Conservation (phyloP, 2,888 invertebrate species). For the Cerceris rybyensis region DNA sequence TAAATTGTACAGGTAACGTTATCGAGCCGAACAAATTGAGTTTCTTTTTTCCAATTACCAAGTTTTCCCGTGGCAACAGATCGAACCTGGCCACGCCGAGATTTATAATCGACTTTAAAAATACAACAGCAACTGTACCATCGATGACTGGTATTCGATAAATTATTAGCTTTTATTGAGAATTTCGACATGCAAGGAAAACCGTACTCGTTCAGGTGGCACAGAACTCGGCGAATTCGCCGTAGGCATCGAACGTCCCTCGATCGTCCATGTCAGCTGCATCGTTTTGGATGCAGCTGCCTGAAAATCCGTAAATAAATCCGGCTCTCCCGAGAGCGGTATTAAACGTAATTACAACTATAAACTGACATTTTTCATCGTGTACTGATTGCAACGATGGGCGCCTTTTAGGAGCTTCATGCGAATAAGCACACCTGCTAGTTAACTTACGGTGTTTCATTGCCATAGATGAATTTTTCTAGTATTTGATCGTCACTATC, state of each 20-base stretch:
- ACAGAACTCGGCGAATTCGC: conserved; percentile 10
- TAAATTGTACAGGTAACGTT: too few species aligned
- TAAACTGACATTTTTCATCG: not conserved
- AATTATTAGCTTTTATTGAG: conserved; percentile 12
- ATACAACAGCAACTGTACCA: not conserved
- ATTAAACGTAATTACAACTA: conserved; percentile 47
- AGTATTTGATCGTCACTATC: too few species aligned
- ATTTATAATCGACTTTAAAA: too few species aligned
- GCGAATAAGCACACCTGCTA: not conserved
- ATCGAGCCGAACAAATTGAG: too few species aligned
- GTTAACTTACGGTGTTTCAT: too few species aligned
- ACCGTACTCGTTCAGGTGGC: conserved; percentile 34
- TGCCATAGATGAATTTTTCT: not conserved
- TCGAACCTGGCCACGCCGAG: too few species aligned
- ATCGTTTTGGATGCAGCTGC: conserved; percentile 49
- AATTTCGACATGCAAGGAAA: conserved; percentile 46
- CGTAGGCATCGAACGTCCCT: conserved; percentile 25
- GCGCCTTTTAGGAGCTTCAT: too few species aligned
- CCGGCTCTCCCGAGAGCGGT: conserved; percentile 45
- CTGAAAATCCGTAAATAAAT: conserved; percentile 60
- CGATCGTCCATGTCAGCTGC: conserved; percentile 54
- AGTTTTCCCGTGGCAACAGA: too few species aligned
- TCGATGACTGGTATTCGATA: not conserved
- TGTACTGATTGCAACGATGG: not conserved
- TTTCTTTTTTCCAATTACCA: too few species aligned